phyloP scores from a whole-genome alignment of 2,797 vertebrate species.

The Cynopterus sphinx region DNA sequence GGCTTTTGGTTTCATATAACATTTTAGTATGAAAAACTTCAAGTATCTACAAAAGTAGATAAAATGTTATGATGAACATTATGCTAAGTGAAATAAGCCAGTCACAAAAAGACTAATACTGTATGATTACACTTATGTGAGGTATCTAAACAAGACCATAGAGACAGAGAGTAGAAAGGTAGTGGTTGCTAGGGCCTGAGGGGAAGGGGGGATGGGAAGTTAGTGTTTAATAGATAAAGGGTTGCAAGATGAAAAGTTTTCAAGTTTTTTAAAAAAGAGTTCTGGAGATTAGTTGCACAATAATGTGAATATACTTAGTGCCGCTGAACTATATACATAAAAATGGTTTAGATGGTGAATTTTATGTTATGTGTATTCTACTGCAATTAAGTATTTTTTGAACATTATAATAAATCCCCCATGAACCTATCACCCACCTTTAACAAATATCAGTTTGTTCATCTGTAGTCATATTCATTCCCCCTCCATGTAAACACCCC shows the following conservation, averaged over 20 bases:
- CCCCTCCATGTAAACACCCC: not conserved
- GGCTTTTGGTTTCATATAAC: not conserved
- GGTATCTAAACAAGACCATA: not conserved
- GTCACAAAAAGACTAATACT: not conserved
- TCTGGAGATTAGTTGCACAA: not conserved
- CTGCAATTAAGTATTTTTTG: not conserved
- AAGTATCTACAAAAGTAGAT: not conserved
- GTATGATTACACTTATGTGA: not conserved
- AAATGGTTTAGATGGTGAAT: not conserved
- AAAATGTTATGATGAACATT: not conserved
- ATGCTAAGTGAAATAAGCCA: not conserved
- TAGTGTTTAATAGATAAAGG: not conserved
- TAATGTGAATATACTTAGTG: not conserved
- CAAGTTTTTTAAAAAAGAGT: constrained; percentile 9
- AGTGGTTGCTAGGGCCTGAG: not conserved
- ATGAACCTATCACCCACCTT: not conserved
- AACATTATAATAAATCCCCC: not conserved
- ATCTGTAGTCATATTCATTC: not conserved
- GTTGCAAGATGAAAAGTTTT: constrained; percentile 3
- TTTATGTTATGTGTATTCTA: not conserved
- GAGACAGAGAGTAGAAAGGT: not conserved
- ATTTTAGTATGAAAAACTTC: constrained; percentile 1
- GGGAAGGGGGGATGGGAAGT: too few species aligned
- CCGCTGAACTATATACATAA: not conserved
- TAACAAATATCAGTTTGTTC: not conserved